A percentile compares a stretch with the other conserved stretches of the same genome.
phyloP scores from a whole-genome alignment of 2,888 invertebrate species.

The Eretmocerus hayati region DNA sequence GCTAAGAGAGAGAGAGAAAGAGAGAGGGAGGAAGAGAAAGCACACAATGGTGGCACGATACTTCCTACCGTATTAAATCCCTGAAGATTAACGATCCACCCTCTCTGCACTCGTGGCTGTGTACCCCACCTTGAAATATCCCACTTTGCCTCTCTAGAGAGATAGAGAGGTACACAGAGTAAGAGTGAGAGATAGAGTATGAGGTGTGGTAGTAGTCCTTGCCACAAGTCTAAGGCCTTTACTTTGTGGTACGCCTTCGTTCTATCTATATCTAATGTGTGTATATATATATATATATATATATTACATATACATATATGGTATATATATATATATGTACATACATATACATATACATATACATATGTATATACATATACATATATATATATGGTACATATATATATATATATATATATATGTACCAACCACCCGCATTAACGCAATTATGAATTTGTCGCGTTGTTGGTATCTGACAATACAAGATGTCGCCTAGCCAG shows the following conservation, averaged over 20 bases:
- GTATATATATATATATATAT: too few species aligned
- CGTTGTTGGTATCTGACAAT: conserved; percentile 42
- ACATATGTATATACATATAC: too few species aligned
- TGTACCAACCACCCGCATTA: conserved; percentile 40
- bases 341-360: too few species aligned
- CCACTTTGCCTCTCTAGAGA: not conserved
- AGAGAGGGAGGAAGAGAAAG: conserved; percentile 22
- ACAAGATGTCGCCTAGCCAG: conserved; percentile 42
- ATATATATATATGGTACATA: too few species aligned
- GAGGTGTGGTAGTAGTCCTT: conserved; percentile 11
- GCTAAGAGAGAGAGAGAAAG: conserved; percentile 15
- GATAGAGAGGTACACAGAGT: conserved; percentile 2
- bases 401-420: too few species aligned
- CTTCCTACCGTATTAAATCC: conserved; percentile 36
- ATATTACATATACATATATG: too few species aligned
- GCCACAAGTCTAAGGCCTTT: conserved; percentile 33
- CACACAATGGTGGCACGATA: conserved; percentile 34
- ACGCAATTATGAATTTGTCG: conserved; percentile 47
- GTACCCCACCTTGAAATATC: too few species aligned
- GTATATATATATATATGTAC: too few species aligned
- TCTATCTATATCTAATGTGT: too few species aligned
- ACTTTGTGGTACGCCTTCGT: conserved; percentile 39
- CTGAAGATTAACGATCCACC: conserved; percentile 41
- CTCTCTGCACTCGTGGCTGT: conserved; percentile 1
- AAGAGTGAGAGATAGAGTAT: not conserved